These are phyloP conservation scores for Drosophila rufa DNA, from an alignment of 1,140 invertebrate species.

Conservation along the genomic window DNA sequence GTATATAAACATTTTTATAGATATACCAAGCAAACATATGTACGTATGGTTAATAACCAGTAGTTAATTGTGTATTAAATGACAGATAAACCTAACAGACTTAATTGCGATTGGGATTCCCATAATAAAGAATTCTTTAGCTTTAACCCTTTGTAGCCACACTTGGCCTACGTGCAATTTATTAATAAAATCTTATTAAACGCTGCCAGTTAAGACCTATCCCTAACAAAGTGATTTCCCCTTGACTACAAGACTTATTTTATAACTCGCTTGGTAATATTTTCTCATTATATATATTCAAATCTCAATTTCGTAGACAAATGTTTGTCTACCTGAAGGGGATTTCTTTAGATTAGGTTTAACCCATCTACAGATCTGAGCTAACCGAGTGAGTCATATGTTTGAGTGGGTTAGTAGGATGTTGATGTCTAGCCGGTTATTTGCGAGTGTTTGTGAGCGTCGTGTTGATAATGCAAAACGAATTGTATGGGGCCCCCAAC, in stretches of 20 bases:
- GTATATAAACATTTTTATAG: no score
- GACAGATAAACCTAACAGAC: neutral
- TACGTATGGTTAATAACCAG: neutral
- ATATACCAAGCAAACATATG: neutral
- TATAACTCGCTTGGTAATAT: no score
- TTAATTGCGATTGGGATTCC: conserved; percentile 9
- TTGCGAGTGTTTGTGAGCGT: neutral
- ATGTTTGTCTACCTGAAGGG: neutral
- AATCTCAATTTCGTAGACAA: no score
- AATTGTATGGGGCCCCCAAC: conserved; percentile 10
- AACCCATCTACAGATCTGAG: neutral
- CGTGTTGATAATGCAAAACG: conserved; percentile 5
- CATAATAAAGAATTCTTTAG: neutral
- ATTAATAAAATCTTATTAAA: neutral
- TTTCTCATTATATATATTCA: neutral
- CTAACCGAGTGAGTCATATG: conserved; percentile 16
- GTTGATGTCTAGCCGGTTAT: neutral
- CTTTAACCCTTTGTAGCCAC: neutral
- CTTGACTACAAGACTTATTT: neutral
- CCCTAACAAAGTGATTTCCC: neutral
- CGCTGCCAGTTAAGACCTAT: neutral
- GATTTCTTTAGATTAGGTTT: neutral
- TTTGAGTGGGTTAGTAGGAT: neutral
- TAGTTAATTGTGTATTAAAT: conserved; percentile 2
- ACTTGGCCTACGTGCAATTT: neutral